Evolutionary conservation across 2,113 vertebrate genomes (phyloP), one percentile per base, ranked within the genome.

Genomic region (Chaetodon trifascialis): DNA sequence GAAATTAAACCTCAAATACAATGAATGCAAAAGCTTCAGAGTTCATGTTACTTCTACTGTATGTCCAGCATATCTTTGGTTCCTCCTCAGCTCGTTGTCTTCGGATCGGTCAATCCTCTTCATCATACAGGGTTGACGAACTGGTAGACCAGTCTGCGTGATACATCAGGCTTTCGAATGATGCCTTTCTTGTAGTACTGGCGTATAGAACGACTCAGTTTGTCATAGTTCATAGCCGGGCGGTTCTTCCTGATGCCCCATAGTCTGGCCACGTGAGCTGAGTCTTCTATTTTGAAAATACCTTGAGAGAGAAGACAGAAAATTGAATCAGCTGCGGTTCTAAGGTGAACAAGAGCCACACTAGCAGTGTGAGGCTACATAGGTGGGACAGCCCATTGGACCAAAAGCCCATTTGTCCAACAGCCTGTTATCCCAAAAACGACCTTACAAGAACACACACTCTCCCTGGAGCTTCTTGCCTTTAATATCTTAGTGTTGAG

Each of bases 181-280:
- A 99, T 99, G 7, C 97, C 97, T 76, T 99, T 99, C 94, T 98
- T 99, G 95, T 99, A 99, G 94, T 99, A 99, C 95, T 99, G 97
- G 15, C 97, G 97, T 88, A 99, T 98, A 79, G 97, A 98, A 80
- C 97, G 97, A 89, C 97, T 99, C 89, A 99, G 95, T 89, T 99
- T 99, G 93, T 98, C 97, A 38, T 98, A 99, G 95, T 99, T 98
- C 97, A 99, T 99, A 75, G 97, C 97, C 0, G 97, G 97, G 0
- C 97, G 97, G 92, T 98, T 99, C 94, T 99, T 99, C 23, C 97
- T 94, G 90, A 98, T 96, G 81, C 97, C 97, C 97, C 97, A 98
- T 1, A 99, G 94, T 5, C 96, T 94, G 2, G 97, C 97, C 80
- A 99, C 97, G n/a, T 98, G 97, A 1, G 97, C 97, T 0, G 97